Percentiles rank a stretch among this genome's conserved stretches.
These are phyloP conservation scores for Meloidogyne floridensis DNA, from an alignment of 1,140 invertebrate species.

Conservation along the genomic window DNA sequence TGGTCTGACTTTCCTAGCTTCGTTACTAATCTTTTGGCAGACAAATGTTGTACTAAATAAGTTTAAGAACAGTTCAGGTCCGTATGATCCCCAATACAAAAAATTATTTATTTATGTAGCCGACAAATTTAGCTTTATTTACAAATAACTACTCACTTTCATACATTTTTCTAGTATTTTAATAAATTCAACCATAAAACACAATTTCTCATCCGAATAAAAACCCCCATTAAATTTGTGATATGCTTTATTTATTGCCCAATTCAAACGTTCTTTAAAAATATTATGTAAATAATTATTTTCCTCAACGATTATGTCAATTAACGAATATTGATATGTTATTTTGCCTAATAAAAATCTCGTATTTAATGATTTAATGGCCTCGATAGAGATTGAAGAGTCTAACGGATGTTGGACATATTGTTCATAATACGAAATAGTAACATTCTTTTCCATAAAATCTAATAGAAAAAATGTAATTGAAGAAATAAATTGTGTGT, in stretches of 20 bases:
- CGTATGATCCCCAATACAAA: no score
- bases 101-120: no score
- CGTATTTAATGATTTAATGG: not conserved
- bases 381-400: not conserved
- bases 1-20: no score
- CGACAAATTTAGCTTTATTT: not conserved
- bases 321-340: not conserved
- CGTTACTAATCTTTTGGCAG: no score
- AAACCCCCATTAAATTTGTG: not conserved
- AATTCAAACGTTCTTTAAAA: not conserved
- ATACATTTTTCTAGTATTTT: not conserved
- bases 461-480: not conserved
- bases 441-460: not conserved
- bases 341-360: not conserved
- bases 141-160: not conserved
- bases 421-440: not conserved
- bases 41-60: no score
- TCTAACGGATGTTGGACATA: not conserved
- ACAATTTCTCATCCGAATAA: not conserved
- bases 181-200: not conserved
- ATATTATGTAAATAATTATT: not conserved
- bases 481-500: no score
- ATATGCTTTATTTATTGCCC: not conserved
- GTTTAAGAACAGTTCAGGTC: no score
- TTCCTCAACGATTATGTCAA: not conserved